phyloP scores from a whole-genome alignment of 2,888 invertebrate genomes.

The Caenorhabditis angaria region DNA sequence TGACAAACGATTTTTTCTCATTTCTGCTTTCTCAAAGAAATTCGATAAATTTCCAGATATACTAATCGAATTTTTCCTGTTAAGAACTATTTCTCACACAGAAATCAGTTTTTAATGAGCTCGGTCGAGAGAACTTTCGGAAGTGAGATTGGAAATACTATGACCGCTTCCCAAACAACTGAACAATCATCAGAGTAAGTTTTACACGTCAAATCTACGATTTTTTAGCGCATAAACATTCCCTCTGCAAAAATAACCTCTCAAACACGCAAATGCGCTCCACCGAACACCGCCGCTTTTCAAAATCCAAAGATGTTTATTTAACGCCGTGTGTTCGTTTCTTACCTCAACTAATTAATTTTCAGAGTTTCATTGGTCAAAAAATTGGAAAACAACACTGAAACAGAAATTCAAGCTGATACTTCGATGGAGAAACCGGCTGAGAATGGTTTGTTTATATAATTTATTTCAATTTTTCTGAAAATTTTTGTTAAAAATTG shows the following conservation, averaged over 20 bases:
- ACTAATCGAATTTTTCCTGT: too few species aligned
- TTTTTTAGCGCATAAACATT: too few species aligned
- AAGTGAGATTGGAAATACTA: constrained; percentile 32
- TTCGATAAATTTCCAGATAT: too few species aligned
- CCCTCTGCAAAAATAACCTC: neutral
- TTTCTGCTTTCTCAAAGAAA: too few species aligned
- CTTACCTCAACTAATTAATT: neutral
- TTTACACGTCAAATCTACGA: too few species aligned
- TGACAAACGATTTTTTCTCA: too few species aligned
- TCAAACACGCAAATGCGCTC: constrained; percentile 19
- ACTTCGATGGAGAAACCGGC: neutral
- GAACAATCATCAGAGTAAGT: constrained; percentile 17
- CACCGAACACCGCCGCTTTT: neutral
- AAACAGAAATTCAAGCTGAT: neutral
- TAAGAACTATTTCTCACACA: neutral
- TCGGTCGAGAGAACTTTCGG: constrained; percentile 25
- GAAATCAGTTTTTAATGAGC: constrained; percentile 31
- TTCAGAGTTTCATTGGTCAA: constrained; percentile 11
- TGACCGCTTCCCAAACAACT: constrained; percentile 13
- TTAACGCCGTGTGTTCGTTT: constrained; percentile 2
- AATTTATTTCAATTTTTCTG: neutral
- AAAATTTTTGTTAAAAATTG: neutral
- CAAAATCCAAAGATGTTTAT: neutral
- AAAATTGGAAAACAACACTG: neutral
- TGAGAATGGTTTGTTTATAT: neutral